Evolutionary conservation across 2,797 vertebrate species (phyloP), one percentile per base, ranked within the genome.

Genomic region (Acipenser ruthenus): DNA sequence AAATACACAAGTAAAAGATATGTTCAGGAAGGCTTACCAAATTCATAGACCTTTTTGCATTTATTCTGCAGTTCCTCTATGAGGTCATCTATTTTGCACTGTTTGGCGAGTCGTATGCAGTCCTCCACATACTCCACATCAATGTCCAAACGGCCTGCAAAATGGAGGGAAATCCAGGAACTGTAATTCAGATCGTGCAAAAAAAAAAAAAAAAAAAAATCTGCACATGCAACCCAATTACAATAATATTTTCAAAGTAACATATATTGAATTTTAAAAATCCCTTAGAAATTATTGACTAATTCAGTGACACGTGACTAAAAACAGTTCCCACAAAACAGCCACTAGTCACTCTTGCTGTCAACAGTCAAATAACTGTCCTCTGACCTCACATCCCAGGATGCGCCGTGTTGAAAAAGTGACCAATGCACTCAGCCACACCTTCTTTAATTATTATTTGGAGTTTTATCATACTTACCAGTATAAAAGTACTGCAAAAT

Each of bases 401-500:
- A 18, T 18, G 15, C 1, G 15, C 15, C 15, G 15, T 1, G 15
- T 18, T 18, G 15, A 18, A 18, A 18, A 18, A 18, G 15, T 18
- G 15, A 18, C 15, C 15, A 18, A 18, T 18, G 15, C 15, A 18
- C 15, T 18, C 15, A 18, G 15, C 15, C 15, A 18, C 15, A 18
- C 15, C 15, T 18, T 18, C 15, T 18, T 18, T 18, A 18, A 18
- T 18, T 18, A n/a, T n/a, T n/a, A n/a, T n/a, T n/a, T n/a, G n/a
- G n/a, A 23, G 23, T 23, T 23, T 1, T 23, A 12, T 13, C 0
- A 65, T 13, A 73, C 78, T 82, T 80, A 99, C 95, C 97, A 85
- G 94, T 98, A 73, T 99, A 99, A 2, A 96, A 85, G 80, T 96
- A 98, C 74, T 95, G 94, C 78, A 99, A 80, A 68, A 98, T 88